These are phyloP conservation scores for Platycheirus albimanus DNA, from an alignment of 2,888 invertebrate species.

Conservation along the genomic window DNA sequence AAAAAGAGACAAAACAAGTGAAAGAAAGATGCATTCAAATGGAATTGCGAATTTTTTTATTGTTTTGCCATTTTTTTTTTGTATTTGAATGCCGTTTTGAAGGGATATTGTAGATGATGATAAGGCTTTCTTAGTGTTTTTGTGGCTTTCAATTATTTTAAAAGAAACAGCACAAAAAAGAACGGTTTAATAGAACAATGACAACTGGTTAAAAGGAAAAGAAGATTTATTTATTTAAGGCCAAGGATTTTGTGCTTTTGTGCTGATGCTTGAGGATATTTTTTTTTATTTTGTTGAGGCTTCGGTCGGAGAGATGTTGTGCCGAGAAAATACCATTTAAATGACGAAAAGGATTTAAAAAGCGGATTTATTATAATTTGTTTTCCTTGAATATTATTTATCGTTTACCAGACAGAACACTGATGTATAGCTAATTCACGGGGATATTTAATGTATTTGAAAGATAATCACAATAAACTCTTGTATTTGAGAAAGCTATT, in stretches of 20 bases:
- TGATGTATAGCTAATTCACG: no score
- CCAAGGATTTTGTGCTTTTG: background rate
- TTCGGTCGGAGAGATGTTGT: no score
- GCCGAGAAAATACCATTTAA: no score
- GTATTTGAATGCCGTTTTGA: constrained; percentile 4
- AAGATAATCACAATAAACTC: no score
- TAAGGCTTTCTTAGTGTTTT: background rate
- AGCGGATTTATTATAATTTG: no score
- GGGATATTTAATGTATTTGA: no score
- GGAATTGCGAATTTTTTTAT: constrained; percentile 19
- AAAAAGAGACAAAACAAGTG: background rate
- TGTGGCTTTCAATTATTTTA: constrained; percentile 34
- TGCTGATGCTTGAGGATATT: background rate
- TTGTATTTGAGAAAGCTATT: no score
- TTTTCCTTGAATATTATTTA: no score
- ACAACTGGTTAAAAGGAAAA: background rate
- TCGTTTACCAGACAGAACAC: no score
- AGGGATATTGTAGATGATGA: background rate
- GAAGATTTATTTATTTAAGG: background rate
- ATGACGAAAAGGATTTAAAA: no score
- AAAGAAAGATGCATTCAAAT: constrained; percentile 36
- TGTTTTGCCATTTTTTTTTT: constrained; percentile 10
- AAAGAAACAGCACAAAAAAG: background rate
- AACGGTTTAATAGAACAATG: background rate
- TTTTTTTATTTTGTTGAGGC: no score